phyloP scores from a whole-genome alignment of 2,113 vertebrate species.

The Onychostoma macrolepis region DNA sequence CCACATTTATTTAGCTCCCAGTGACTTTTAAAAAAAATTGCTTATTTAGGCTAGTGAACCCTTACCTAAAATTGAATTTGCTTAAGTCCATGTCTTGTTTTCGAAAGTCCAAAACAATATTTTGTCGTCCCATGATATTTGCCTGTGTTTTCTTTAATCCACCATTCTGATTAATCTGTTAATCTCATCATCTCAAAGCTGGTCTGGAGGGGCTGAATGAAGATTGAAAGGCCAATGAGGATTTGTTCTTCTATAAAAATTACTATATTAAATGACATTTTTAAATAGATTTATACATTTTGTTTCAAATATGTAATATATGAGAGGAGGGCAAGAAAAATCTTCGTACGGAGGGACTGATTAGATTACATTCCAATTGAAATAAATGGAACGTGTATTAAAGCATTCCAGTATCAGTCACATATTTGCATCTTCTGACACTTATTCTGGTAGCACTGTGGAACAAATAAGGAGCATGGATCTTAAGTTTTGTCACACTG shows the following conservation, averaged over 20 bases:
- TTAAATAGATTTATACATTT: constrained; percentile 23
- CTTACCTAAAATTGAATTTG: neutral
- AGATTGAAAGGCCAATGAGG: constrained; percentile 17
- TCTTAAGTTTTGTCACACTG: constrained; percentile 16
- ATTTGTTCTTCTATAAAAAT: constrained; percentile 17
- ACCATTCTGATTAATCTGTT: constrained; percentile 14
- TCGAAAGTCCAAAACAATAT: neutral
- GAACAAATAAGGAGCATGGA: constrained; percentile 19
- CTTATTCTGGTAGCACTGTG: neutral
- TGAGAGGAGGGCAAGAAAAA: neutral
- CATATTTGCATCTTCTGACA: constrained; percentile 31
- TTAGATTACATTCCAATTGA: constrained; percentile 33
- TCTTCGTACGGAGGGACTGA: neutral
- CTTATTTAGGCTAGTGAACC: neutral
- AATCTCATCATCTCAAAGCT: constrained; percentile 26
- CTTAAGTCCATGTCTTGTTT: neutral
- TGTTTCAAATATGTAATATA: constrained; percentile 28
- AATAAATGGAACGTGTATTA: constrained; percentile 31
- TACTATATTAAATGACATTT: constrained; percentile 21
- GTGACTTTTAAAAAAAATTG: neutral
- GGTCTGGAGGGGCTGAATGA: neutral
- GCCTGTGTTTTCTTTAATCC: neutral
- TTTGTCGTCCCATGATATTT: neutral
- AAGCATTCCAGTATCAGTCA: constrained; percentile 17
- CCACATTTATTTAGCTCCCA: neutral